These are phyloP conservation scores for Nyctereutes procyonoides DNA, from an alignment of 2,113 vertebrate genomes.

Conservation along the genomic window DNA sequence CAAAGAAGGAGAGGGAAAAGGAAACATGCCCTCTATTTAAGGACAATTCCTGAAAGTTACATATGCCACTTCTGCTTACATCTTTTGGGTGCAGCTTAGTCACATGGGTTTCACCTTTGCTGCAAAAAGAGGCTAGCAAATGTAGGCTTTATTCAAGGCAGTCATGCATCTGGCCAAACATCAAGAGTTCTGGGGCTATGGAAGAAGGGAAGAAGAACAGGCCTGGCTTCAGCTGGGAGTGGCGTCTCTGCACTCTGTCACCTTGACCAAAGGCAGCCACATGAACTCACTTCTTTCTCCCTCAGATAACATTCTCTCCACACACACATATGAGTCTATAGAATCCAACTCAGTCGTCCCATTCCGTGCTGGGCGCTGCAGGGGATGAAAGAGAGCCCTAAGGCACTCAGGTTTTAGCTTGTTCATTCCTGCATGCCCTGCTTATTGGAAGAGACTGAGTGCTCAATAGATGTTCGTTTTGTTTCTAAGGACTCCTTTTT, in stretches of 20 bases:
- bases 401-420: background rate
- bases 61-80: background rate
- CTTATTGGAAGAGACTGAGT: background rate
- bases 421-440: background rate
- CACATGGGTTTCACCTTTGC: background rate
- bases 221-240: background rate
- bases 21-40: background rate
- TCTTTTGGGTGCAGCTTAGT: background rate
- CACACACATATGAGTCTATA: fast-evolving
- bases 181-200: too few species aligned
- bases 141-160: background rate
- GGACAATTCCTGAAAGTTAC: background rate
- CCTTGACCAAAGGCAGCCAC: background rate
- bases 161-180: background rate
- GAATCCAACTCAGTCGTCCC: fast-evolving
- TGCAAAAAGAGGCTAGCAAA: background rate
- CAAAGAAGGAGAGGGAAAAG: background rate
- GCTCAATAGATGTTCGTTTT: background rate
- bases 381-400: fast-evolving
- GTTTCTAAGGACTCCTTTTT: background rate
- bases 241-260: background rate
- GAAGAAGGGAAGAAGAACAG: too few species aligned
- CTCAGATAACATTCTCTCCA: background rate
- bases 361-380: fast-evolving
- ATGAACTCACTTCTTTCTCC: too few species aligned